phyloP scores from a whole-genome alignment of 2,797 vertebrate genomes.

The Momotus momota region DNA sequence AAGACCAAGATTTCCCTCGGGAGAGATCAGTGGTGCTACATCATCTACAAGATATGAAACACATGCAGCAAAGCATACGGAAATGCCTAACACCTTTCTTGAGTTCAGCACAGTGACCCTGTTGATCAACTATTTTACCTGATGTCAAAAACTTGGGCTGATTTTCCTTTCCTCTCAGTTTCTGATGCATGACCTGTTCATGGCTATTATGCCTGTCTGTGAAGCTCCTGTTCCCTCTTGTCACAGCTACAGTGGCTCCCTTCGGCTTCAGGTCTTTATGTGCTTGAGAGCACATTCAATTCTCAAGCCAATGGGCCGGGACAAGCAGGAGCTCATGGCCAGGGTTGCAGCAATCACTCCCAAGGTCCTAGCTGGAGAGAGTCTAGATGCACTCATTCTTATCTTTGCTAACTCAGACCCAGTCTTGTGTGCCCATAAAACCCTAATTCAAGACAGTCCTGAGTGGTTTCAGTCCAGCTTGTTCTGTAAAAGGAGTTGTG shows the following conservation, averaged over 20 bases:
- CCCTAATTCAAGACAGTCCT: not conserved
- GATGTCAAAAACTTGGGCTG: not conserved
- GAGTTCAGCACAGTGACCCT: not conserved
- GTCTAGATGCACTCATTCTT: not conserved
- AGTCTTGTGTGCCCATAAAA: not conserved
- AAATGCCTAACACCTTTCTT: not conserved
- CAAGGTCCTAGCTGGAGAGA: not conserved
- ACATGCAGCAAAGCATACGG: not conserved
- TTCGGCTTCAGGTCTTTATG: not conserved
- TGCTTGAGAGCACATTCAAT: not conserved
- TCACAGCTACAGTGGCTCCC: not conserved
- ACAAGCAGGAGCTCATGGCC: not conserved
- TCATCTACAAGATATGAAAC: not conserved
- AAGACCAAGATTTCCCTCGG: not conserved
- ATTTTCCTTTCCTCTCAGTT: not conserved
- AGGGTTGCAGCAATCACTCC: not conserved
- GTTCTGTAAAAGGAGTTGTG: not conserved
- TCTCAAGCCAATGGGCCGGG: rapidly evolving
- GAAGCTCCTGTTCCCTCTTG: not conserved
- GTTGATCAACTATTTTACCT: not conserved
- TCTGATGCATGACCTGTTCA: not conserved
- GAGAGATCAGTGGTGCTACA: not conserved
- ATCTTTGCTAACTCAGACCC: not conserved
- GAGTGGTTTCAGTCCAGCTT: not conserved
- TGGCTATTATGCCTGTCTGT: not conserved